phyloP scores from a whole-genome alignment of 2,797 vertebrate genomes.

The Macrochelys suwanniensis region DNA sequence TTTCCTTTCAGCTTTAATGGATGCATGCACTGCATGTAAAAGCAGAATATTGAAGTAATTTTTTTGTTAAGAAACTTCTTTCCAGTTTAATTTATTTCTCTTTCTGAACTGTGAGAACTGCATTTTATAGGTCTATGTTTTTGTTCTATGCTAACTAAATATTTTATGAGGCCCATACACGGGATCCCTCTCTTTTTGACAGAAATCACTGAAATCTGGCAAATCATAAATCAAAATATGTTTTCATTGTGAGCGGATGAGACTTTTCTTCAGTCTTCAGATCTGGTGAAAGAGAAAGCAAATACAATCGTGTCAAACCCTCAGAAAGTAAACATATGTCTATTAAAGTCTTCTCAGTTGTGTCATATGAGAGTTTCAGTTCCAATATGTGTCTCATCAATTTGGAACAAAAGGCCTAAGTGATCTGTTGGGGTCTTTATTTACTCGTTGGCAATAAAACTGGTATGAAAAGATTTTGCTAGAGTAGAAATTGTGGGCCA shows the following conservation, averaged over 20 bases:
- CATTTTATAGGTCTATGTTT: constrained; percentile 11
- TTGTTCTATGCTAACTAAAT: constrained; percentile 52
- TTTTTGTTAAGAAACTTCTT: background rate
- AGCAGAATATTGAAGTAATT: background rate
- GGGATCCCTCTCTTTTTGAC: constrained; percentile 51
- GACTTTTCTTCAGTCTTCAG: constrained; percentile 47
- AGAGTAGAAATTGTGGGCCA: background rate
- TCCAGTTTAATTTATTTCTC: constrained; percentile 33
- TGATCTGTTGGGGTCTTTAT: background rate
- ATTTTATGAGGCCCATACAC: constrained; percentile 56
- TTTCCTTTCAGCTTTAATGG: constrained; percentile 38
- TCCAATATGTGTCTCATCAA: constrained; percentile 55
- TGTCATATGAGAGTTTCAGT: constrained; percentile 62
- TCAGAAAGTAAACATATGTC: constrained; percentile 68
- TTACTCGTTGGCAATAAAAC: constrained; percentile 16
- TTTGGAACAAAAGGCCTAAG: constrained; percentile 41
- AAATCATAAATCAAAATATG: constrained; percentile 70
- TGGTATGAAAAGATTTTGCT: background rate
- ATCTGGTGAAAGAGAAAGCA: constrained; percentile 64
- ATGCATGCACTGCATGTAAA: background rate
- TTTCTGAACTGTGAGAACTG: constrained; percentile 43
- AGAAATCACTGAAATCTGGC: constrained; percentile 59
- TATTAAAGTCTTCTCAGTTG: constrained; percentile 60
- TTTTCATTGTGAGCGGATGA: constrained; percentile 66
- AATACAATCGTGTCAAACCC: constrained; percentile 59